A percentile compares a stretch with the other conserved stretches of the same genome.
phyloP scores from a whole-genome alignment of 2,113 vertebrate genomes.

The Pagrus major region DNA sequence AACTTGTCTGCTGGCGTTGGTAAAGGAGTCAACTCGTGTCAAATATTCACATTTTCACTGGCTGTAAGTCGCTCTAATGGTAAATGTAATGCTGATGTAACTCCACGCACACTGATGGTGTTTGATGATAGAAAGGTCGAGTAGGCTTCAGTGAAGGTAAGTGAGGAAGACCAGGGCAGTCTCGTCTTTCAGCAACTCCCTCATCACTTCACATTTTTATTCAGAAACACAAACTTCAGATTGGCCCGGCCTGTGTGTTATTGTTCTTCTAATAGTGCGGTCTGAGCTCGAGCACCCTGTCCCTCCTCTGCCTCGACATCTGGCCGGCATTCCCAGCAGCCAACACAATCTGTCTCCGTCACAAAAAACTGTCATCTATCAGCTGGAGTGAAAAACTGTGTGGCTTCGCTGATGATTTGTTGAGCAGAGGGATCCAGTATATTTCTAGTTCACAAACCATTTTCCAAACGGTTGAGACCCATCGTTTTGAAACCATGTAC shows the following conservation, averaged over 20 bases:
- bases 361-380: conserved; percentile 62
- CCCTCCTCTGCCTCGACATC: conserved; percentile 65
- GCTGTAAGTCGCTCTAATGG: not conserved
- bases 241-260: not conserved
- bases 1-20: no score
- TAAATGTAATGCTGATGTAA: not conserved
- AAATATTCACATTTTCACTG: not conserved
- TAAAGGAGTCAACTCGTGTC: no score
- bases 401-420: conserved; percentile 64
- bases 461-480: conserved; percentile 16
- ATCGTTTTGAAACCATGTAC: conserved; percentile 47
- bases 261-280: conserved; percentile 41
- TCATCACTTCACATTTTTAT: conserved; percentile 15
- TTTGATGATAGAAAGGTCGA: not conserved
- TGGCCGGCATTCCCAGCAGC: conserved; percentile 57
- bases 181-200: conserved; percentile 22
- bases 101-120: not conserved
- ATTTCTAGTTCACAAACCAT: conserved; percentile 43
- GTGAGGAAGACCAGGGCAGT: not conserved
- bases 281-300: conserved; percentile 42
- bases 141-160: not conserved
- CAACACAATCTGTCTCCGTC: conserved; percentile 51
- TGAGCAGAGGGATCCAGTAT: conserved; percentile 43
- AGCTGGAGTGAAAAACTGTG: conserved; percentile 57
- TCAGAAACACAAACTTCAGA: conserved; percentile 17